Conservation (phyloP, 2,797 vertebrate species). For the Pipistrellus pipistrellus region DNA sequence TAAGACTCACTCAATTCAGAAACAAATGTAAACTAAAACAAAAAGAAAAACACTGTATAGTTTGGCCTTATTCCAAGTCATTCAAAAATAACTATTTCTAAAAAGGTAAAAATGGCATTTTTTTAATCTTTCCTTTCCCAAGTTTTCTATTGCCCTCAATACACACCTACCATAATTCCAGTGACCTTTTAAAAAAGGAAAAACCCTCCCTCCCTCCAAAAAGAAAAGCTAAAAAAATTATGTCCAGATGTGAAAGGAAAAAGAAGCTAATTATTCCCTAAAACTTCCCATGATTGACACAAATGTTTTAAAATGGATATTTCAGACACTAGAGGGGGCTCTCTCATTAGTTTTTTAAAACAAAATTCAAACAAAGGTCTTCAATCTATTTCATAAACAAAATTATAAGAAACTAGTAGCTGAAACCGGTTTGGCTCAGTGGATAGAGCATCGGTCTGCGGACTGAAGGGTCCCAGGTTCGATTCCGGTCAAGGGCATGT, state of each 20-base stretch:
- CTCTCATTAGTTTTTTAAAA: slow-evolving; percentile 85
- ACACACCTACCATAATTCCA: slow-evolving; percentile 87
- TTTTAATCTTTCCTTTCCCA: slow-evolving; percentile 88
- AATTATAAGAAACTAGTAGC: background rate
- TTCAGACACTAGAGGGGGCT: slow-evolving; percentile 87
- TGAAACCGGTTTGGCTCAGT: no score
- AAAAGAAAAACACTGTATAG: slow-evolving; percentile 73
- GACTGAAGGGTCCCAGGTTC: no score
- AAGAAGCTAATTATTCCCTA: slow-evolving; percentile 86
- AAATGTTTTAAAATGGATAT: slow-evolving; percentile 86
- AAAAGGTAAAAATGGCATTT: slow-evolving; percentile 89
- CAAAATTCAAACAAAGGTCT: slow-evolving; percentile 82
- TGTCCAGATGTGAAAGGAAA: slow-evolving; percentile 88
- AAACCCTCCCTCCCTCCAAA: slow-evolving; percentile 23
- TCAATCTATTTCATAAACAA: slow-evolving; percentile 15
- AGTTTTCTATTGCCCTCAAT: slow-evolving; percentile 88
- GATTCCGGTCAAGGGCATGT: no score
- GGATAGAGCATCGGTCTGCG: no score
- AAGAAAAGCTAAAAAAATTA: slow-evolving; percentile 83
- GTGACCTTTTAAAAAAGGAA: slow-evolving; percentile 79
- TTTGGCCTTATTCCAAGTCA: slow-evolving; percentile 86
- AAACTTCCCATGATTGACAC: slow-evolving; percentile 87
- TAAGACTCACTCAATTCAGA: slow-evolving; percentile 84
- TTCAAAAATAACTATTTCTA: slow-evolving; percentile 90
- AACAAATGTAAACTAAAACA: slow-evolving; percentile 85